A percentile compares a stretch with the other conserved stretches of the same genome.
Conservation (phyloP, 92 coral and sea anemone species). For the Heteractis magnifica region DNA sequence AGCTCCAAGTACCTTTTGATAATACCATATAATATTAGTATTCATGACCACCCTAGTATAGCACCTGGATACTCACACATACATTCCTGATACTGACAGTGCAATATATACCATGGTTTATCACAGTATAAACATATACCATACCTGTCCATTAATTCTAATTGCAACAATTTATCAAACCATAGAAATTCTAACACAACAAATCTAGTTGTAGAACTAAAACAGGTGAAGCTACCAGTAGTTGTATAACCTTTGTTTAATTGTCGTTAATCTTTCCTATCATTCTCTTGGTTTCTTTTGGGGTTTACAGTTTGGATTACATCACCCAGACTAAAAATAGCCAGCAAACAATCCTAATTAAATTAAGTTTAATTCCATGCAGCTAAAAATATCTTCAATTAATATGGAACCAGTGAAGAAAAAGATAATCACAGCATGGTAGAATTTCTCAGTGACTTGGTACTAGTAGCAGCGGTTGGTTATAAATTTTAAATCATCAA, state of each 20-base stretch:
- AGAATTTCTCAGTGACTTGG: conserved; percentile 7
- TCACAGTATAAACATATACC: not conserved
- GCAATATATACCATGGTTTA: not conserved
- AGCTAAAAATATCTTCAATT: not conserved
- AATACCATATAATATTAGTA: too few relatives aligned
- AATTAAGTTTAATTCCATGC: not conserved
- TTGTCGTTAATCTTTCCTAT: not conserved
- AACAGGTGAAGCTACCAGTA: conserved; percentile 1
- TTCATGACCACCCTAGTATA: not conserved
- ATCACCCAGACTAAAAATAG: not conserved
- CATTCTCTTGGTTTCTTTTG: not conserved
- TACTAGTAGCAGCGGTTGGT: not conserved
- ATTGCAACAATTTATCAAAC: not conserved
- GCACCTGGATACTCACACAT: not conserved
- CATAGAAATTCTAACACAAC: not conserved
- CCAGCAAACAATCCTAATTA: not conserved
- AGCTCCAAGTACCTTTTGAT: not conserved
- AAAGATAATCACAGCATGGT: conserved; percentile 5
- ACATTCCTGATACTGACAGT: not conserved
- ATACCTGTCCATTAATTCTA: too few relatives aligned
- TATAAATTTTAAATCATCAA: conserved; percentile 1
- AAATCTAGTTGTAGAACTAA: not conserved
- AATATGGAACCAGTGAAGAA: not conserved
- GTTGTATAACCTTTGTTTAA: not conserved
- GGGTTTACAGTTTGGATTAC: not conserved